Conservation (phyloP, 2,888 invertebrate species). For the Drosophila meridiana region DNA sequence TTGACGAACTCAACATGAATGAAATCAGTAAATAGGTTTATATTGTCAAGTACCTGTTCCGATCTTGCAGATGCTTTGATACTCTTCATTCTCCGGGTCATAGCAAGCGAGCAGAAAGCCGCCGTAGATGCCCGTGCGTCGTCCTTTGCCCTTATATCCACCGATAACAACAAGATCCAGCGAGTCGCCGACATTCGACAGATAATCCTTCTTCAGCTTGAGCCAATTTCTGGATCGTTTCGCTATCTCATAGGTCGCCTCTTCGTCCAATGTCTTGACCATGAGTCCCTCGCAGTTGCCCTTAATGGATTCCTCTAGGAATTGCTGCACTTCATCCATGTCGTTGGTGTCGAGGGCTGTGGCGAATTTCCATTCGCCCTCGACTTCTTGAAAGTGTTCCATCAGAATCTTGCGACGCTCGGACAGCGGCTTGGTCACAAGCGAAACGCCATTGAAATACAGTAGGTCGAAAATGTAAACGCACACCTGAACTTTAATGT, state of each 20-base stretch:
- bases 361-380: slow-evolving; percentile 96
- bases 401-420: slow-evolving; percentile 90
- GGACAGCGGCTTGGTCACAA: slow-evolving; percentile 92
- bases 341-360: slow-evolving; percentile 91
- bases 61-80: slow-evolving; percentile 96
- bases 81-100: slow-evolving; percentile 95
- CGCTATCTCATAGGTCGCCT: slow-evolving; percentile 98
- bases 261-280: slow-evolving; percentile 95
- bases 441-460: slow-evolving; percentile 94
- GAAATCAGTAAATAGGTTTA: fast-evolving
- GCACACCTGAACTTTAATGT: slow-evolving; percentile 92
- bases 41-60: slow-evolving; percentile 78
- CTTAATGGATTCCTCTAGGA: slow-evolving; percentile 97
- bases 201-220: slow-evolving; percentile 98
- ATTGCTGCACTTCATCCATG: slow-evolving; percentile 96
- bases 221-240: slow-evolving; percentile 97
- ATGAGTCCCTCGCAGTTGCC: slow-evolving; percentile 99
- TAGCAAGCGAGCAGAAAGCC: slow-evolving; percentile 98
- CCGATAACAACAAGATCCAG: slow-evolving; percentile 98
- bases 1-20: background rate
- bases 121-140: slow-evolving; percentile 96
- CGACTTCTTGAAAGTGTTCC: slow-evolving; percentile 89
- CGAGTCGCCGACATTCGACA: slow-evolving; percentile 98
- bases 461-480: slow-evolving; percentile 98
- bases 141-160: slow-evolving; percentile 96